Conservation (phyloP, 1,140 invertebrate genomes). For the Hyles euphorbiae region DNA sequence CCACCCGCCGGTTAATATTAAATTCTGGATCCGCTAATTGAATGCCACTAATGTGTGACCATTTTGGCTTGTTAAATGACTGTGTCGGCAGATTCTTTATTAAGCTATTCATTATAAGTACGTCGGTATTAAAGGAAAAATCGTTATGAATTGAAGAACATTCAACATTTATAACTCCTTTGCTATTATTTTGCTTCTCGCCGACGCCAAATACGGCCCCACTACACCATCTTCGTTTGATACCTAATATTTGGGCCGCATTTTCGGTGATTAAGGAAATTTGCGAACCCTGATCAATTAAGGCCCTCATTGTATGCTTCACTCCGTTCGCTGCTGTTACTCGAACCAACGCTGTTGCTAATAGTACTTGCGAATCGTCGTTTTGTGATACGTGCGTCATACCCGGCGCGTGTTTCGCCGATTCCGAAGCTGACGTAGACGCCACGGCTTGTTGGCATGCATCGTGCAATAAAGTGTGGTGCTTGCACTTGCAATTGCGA, state of each 20-base stretch:
- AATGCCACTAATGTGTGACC: constrained; percentile 16
- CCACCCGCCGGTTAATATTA: constrained; percentile 20
- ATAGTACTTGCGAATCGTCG: too few relatives aligned
- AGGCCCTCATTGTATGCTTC: too few relatives aligned
- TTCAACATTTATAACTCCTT: constrained; percentile 17
- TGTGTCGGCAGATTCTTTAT: constrained; percentile 25
- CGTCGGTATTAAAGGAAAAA: constrained; percentile 20
- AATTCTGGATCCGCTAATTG: constrained; percentile 28
- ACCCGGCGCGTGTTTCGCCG: too few relatives aligned
- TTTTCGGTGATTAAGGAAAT: constrained; percentile 18
- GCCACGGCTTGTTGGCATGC: too few relatives aligned
- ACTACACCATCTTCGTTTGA: constrained; percentile 14
- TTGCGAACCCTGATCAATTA: too few relatives aligned
- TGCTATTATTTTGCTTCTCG: constrained; percentile 20
- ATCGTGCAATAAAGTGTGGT: too few relatives aligned
- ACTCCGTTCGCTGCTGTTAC: too few relatives aligned
- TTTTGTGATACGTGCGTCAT: too few relatives aligned
- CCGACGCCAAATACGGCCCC: constrained; percentile 19
- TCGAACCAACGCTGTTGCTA: too few relatives aligned
- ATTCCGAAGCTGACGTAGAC: too few relatives aligned
- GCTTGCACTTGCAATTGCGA: too few relatives aligned
- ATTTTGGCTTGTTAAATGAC: constrained; percentile 19
- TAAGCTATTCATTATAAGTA: constrained; percentile 22
- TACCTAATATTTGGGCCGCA: constrained; percentile 18
- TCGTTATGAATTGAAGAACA: constrained; percentile 12